phyloP scores from a whole-genome alignment of 2,113 vertebrate species.

The Gambusia holbrooki region DNA sequence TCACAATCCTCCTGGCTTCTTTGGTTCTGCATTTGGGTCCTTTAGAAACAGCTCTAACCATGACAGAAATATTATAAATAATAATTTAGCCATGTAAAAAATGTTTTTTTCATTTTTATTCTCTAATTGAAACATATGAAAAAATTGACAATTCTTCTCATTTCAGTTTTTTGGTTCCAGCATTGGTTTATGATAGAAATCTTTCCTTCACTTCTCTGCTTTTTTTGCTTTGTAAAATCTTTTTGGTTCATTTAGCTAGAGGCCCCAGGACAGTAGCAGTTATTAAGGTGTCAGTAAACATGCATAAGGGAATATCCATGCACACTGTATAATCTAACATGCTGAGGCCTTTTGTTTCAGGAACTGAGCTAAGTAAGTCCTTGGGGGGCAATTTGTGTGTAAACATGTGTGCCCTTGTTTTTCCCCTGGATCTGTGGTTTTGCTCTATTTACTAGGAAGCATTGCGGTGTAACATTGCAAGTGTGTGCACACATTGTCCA shows the following conservation, averaged over 20 bases:
- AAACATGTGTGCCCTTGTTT: slow-evolving; percentile 61
- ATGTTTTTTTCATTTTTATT: too few species aligned
- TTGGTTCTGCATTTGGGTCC: too few species aligned
- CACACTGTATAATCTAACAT: slow-evolving; percentile 44
- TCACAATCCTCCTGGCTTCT: too few species aligned
- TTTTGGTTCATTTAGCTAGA: not conserved
- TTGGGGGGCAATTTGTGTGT: slow-evolving; percentile 69
- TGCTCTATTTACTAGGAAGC: slow-evolving; percentile 69
- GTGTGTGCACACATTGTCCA: slow-evolving; percentile 17
- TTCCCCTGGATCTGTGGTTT: slow-evolving; percentile 58
- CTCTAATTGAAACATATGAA: too few species aligned
- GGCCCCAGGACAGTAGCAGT: slow-evolving; percentile 13
- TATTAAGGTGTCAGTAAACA: slow-evolving; percentile 39
- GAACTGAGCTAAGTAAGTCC: slow-evolving; percentile 68
- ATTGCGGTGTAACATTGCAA: slow-evolving; percentile 29
- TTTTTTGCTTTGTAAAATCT: not conserved
- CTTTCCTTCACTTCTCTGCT: not conserved
- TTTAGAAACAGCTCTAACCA: too few species aligned
- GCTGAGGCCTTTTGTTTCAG: slow-evolving; percentile 54
- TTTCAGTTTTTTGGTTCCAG: too few species aligned
- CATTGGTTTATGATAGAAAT: too few species aligned
- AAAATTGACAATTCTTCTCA: too few species aligned
- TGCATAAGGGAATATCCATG: slow-evolving; percentile 40
- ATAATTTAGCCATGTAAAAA: too few species aligned
- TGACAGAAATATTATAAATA: too few species aligned